Evolutionary conservation across 2,888 invertebrate species (phyloP).

Genomic region (Timandra comae): DNA sequence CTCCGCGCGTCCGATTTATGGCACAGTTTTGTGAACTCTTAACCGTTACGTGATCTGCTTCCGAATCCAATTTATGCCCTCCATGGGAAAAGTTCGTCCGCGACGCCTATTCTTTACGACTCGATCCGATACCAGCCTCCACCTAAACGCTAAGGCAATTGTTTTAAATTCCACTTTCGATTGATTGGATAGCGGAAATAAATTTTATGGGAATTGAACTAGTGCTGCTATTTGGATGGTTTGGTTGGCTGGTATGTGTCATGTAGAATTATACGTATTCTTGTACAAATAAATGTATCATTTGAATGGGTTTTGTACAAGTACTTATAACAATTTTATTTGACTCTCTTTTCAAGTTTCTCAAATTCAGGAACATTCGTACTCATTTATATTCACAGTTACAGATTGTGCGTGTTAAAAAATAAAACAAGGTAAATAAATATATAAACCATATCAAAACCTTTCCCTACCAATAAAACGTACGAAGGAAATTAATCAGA

Average conservation of each 20-base stretch:
- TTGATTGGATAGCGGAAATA: constrained; percentile 13
- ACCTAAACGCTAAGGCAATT: constrained; percentile 33
- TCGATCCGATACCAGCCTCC: constrained; percentile 21
- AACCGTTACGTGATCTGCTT: constrained; percentile 77
- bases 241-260: too few relatives aligned
- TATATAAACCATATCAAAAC: too few relatives aligned
- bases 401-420: too few relatives aligned
- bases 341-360: neutral
- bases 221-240: too few relatives aligned
- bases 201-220: too few relatives aligned
- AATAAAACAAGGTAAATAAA: too few relatives aligned
- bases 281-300: too few relatives aligned
- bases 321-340: neutral
- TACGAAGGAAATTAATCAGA: constrained; percentile 15
- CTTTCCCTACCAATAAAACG: too few relatives aligned
- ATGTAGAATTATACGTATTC: too few relatives aligned
- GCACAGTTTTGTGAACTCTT: constrained; percentile 77
- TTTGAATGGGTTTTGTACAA: too few relatives aligned
- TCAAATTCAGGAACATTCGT: too few relatives aligned
- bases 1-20: constrained; percentile 74
- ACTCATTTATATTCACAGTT: too few relatives aligned
- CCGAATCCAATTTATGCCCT: constrained; percentile 75
- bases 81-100: constrained; percentile 67
- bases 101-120: constrained; percentile 70
- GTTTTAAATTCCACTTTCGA: constrained; percentile 29